phyloP scores from a whole-genome alignment of 2,888 invertebrate genomes.

The Charanyca ferruginea region DNA sequence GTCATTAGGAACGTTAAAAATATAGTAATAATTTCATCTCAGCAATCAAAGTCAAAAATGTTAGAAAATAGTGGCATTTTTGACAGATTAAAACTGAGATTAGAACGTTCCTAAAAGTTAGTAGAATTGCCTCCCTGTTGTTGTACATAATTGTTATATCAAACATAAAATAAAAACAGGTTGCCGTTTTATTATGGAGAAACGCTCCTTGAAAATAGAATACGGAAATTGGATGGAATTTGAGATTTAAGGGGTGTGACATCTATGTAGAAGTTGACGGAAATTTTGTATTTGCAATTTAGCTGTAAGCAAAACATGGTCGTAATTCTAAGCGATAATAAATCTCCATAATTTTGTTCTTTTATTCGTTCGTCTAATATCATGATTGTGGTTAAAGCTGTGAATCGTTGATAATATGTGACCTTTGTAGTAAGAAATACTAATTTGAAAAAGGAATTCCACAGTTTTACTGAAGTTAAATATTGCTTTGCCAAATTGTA shows the following conservation, averaged over 20 bases:
- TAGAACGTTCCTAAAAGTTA: no score
- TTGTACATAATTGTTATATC: neutral
- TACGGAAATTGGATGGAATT: slow-evolving; percentile 32
- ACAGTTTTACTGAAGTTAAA: neutral
- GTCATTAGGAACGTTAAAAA: no score
- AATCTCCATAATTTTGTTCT: neutral
- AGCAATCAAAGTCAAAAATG: no score
- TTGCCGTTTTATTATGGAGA: slow-evolving; percentile 3
- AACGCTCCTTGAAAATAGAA: slow-evolving; percentile 25
- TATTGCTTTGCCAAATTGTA: neutral
- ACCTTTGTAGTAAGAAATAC: neutral
- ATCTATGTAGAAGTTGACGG: neutral
- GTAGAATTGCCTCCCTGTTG: no score
- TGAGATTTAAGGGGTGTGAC: slow-evolving; percentile 30
- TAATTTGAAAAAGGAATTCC: neutral
- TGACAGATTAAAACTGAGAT: no score
- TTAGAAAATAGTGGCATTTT: no score
- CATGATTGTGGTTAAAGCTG: neutral
- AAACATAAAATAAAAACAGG: neutral
- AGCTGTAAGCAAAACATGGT: neutral
- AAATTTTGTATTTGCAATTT: slow-evolving; percentile 11
- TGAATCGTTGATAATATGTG: no score
- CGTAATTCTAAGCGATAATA: neutral
- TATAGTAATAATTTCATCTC: no score
- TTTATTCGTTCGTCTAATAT: neutral